These are phyloP conservation scores for Stylophora pistillata DNA, from an alignment of 64 coral and sea anemone genomes.

Conservation along the genomic window DNA sequence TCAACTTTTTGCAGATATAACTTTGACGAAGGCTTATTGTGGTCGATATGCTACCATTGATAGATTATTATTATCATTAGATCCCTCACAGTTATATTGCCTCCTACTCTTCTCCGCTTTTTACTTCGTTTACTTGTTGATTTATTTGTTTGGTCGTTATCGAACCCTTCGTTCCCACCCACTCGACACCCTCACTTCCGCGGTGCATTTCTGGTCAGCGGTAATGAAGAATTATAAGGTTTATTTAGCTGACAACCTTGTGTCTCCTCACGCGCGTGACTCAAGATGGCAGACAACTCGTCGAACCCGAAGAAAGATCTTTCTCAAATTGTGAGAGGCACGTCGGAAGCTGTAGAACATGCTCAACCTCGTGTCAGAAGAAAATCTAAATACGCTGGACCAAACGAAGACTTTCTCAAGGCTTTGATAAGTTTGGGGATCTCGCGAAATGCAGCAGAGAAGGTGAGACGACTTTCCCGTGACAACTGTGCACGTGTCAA, in stretches of 20 bases:
- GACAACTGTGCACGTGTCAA: conserved; percentile 1
- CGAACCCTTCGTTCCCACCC: no score
- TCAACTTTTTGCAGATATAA: no score
- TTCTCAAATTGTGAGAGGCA: background rate
- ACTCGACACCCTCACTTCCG: background rate
- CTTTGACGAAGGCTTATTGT: no score
- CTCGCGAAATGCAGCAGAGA: conserved; percentile 64
- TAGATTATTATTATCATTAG: no score
- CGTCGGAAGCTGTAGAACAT: background rate
- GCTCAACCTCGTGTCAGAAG: background rate
- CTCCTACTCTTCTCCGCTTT: no score
- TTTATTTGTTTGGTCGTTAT: no score
- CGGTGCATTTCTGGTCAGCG: background rate
- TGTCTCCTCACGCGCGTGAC: background rate
- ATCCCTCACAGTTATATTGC: no score
- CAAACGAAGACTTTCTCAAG: conserved; percentile 59
- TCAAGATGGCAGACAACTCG: conserved; percentile 9
- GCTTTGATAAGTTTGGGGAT: conserved; percentile 60
- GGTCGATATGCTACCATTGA: no score
- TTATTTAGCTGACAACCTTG: background rate
- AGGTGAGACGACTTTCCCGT: conserved; percentile 1
- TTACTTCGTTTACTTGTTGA: no score
- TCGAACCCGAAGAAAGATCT: conserved; percentile 7
- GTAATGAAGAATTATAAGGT: background rate
- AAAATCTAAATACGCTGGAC: conserved; percentile 57